Evolutionary conservation across 1,140 invertebrate genomes (phyloP).

Genomic region (Saccostrea cuccullata): DNA sequence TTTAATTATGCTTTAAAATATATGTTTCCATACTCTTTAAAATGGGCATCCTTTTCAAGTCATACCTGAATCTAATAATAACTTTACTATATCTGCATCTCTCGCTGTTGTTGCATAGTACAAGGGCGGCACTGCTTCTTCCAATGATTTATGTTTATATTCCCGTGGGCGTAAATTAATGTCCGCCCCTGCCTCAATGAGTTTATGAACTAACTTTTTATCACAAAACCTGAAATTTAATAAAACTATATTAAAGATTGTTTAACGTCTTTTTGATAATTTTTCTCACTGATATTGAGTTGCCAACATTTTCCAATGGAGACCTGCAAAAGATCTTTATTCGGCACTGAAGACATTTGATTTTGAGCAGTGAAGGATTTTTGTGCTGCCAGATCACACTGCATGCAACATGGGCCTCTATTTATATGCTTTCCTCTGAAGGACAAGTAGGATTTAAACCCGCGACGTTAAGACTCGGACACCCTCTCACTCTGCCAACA

Average conservation of each 20-base stretch:
- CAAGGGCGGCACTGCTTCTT: not conserved
- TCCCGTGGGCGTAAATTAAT: not conserved
- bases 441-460: not conserved
- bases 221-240: not conserved
- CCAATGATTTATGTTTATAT: not conserved
- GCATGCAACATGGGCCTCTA: not conserved
- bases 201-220: not conserved
- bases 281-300: not conserved
- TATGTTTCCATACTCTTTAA: no score
- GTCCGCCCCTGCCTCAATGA: not conserved
- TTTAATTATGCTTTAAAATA: no score
- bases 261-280: not conserved
- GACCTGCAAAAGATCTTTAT: no score
- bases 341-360: no score
- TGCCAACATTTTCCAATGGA: not conserved
- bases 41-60: not conserved
- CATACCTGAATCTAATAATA: conserved; percentile 16
- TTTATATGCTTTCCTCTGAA: not conserved
- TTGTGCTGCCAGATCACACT: not conserved
- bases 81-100: not conserved
- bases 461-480: no score
- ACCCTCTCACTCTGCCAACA: no score
- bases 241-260: not conserved
- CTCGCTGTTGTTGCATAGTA: not conserved
- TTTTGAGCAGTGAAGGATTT: not conserved